phyloP scores from a whole-genome alignment of 2,888 invertebrate genomes.

The Apodemia zela region DNA sequence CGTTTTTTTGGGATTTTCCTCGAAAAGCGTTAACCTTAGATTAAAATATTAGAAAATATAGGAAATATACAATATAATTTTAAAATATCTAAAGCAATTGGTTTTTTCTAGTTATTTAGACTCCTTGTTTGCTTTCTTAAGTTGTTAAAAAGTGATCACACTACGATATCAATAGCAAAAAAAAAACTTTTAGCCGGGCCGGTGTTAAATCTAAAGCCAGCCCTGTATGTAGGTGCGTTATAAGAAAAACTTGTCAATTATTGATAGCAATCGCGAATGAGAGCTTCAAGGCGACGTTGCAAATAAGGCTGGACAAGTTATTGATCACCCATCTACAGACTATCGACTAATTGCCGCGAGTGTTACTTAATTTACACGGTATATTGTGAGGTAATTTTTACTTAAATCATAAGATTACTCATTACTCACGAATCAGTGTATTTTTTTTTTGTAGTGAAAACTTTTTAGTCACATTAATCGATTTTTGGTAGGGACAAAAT shows the following conservation, averaged over 20 bases:
- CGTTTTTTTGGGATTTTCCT: too few species aligned
- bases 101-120: too few species aligned
- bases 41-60: too few species aligned
- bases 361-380: constrained; percentile 8
- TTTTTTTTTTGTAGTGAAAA: too few species aligned
- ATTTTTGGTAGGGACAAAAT: too few species aligned
- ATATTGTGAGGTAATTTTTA: not conserved
- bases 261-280: constrained; percentile 12
- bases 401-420: constrained; percentile 1
- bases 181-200: not conserved
- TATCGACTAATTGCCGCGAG: constrained; percentile 10
- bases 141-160: too few species aligned
- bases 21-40: too few species aligned
- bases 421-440: not conserved
- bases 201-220: not conserved
- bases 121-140: too few species aligned
- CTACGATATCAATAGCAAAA: too few species aligned
- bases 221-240: not conserved
- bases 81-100: too few species aligned
- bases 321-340: constrained; percentile 15
- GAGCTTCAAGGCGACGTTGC: constrained; percentile 5
- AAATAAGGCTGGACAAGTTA: constrained; percentile 14
- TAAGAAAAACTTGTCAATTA: constrained; percentile 15
- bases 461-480: too few species aligned
- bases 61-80: too few species aligned